phyloP scores from a whole-genome alignment of 1,140 invertebrate species.

The Coenobita brevimanus region DNA sequence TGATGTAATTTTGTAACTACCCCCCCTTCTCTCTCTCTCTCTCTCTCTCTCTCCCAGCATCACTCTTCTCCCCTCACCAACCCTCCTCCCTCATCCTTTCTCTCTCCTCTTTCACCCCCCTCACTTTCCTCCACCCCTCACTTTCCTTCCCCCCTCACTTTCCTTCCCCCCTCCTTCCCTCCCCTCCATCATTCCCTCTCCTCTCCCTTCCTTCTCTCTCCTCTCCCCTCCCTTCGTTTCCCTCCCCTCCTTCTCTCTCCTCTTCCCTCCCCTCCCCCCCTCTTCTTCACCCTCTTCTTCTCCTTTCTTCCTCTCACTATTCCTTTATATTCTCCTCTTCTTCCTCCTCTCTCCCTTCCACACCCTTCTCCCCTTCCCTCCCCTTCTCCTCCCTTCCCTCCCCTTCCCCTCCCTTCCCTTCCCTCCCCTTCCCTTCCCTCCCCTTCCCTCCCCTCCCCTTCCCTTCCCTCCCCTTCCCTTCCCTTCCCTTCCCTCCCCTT shows the following conservation, averaged over 20 bases:
- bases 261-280: background rate
- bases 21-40: too few relatives aligned
- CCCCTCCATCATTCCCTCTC: background rate
- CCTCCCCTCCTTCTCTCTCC: background rate
- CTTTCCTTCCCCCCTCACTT: background rate
- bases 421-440: background rate
- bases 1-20: too few relatives aligned
- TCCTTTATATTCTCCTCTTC: too few relatives aligned
- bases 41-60: too few relatives aligned
- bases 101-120: too few relatives aligned
- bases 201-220: background rate
- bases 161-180: background rate
- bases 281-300: background rate
- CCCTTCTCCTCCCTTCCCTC: conserved; percentile 2
- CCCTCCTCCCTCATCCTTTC: too few relatives aligned
- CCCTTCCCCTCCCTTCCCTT: background rate
- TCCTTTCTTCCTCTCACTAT: too few relatives aligned
- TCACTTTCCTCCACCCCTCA: too few relatives aligned
- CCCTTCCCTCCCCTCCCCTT: background rate
- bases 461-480: background rate
- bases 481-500: background rate
- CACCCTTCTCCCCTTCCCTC: background rate
- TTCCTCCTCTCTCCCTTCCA: background rate
- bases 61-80: too few relatives aligned
- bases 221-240: background rate